Base-by-base conservation (phyloP, 2,888 invertebrate genomes). In the Anoplius nigerrimus region DNA sequence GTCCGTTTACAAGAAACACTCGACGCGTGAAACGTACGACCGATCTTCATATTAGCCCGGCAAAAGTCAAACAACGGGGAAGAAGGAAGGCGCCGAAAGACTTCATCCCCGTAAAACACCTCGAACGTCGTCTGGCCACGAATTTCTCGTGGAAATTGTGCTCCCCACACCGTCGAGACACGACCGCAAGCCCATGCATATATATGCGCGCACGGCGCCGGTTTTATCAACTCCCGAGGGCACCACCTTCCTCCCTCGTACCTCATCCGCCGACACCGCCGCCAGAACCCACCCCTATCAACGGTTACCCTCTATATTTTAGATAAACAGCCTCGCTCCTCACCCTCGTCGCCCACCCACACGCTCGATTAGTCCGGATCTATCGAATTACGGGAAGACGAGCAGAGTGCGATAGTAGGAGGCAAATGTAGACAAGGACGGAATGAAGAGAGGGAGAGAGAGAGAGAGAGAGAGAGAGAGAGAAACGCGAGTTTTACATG, bases 221-320 rank as follows among this genome's bases (percentile, higher is more conserved):
- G 56, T 15, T 63, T 63, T 63, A 63, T 63, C 62, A 63, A 56
- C 42, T 63, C 62, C 62, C 62, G 56, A 63, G 56, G 51, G 56
- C 42, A 53, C 18, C 20, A 60, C 60, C 60, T 24, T 54, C 45
- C 22, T 54, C 21, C 62, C 62, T 55, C 21, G 55, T 34, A 52
- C 62, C 53, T 62, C 48, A 16, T 54, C 34, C 56, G 43, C 45
- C 58, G 20, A 5, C 46, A 21, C 34, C 18, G 20, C 34, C 52
- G 27, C 24, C 34, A 6, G 16, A 52, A 60, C 24, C 56, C 46
- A 16, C 42, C 42, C 43, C 48, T 18, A 51, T 63, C 62, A 42
- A 56, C 45, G 20, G 21, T 22, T 54, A 45, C 62, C 62, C 24
- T 55, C 46, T 27, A 43, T 46, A 55, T 62, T 54, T 55, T 62